phyloP scores from a whole-genome alignment of 2,888 invertebrate species.

The Lingula anatina region DNA sequence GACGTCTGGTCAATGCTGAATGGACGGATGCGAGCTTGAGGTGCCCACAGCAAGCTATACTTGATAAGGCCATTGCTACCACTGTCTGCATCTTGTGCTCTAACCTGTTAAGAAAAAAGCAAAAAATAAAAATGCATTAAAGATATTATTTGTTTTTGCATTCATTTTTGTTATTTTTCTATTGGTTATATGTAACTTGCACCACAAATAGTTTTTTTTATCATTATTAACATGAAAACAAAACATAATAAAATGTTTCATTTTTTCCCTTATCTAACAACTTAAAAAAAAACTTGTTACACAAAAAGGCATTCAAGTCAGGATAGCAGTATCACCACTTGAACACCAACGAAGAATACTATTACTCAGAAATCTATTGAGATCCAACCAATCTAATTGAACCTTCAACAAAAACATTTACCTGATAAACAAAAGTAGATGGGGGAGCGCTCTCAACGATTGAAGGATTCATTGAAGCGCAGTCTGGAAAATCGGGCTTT shows the following conservation, averaged over 20 bases:
- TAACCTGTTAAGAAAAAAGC: constrained; percentile 58
- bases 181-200: too few species aligned
- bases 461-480: constrained; percentile 68
- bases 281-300: background rate
- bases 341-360: too few species aligned
- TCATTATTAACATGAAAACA: too few species aligned
- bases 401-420: too few species aligned
- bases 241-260: too few species aligned
- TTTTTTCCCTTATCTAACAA: background rate
- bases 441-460: constrained; percentile 25
- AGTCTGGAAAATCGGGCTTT: constrained; percentile 92
- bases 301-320: background rate
- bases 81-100: constrained; percentile 92
- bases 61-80: constrained; percentile 74
- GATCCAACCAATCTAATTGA: too few species aligned
- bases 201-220: too few species aligned
- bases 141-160: too few species aligned
- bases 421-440: constrained; percentile 26
- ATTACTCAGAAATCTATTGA: too few species aligned
- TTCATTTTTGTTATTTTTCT: too few species aligned
- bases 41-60: constrained; percentile 69
- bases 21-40: constrained; percentile 89
- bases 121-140: constrained; percentile 4
- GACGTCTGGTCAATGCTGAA: constrained; percentile 94
- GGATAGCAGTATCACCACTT: too few species aligned